These are phyloP conservation scores for Drosophila prolongata DNA, from an alignment of 2,888 invertebrate genomes.

Conservation along the genomic window DNA sequence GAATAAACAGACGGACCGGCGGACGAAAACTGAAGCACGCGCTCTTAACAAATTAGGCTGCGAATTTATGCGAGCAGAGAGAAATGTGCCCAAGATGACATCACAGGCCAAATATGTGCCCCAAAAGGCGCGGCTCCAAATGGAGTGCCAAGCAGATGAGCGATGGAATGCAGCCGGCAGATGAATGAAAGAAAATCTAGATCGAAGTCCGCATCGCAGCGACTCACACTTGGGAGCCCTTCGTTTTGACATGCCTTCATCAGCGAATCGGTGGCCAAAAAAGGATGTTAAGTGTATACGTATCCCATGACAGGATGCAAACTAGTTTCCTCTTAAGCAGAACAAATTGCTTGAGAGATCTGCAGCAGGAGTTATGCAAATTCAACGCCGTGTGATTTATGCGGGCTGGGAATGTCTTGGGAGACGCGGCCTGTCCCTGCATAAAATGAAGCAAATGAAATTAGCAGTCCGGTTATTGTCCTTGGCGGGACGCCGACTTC, in stretches of 20 bases:
- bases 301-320: constrained; percentile 65
- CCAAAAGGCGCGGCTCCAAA: constrained; percentile 70
- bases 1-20: neutral
- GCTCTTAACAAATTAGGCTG: constrained; percentile 78
- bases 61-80: constrained; percentile 66
- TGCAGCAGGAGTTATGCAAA: constrained; percentile 64
- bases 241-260: constrained; percentile 49
- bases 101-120: constrained; percentile 71
- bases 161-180: constrained; percentile 41
- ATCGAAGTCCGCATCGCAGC: constrained; percentile 29
- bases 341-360: constrained; percentile 63
- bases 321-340: constrained; percentile 63
- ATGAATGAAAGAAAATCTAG: constrained; percentile 31
- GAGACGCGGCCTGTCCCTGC: constrained; percentile 55
- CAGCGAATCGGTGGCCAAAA: constrained; percentile 30
- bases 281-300: constrained; percentile 41
- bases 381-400: constrained; percentile 63
- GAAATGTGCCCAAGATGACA: constrained; percentile 67
- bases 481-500: constrained; percentile 13
- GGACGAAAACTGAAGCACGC: constrained; percentile 71
- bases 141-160: constrained; percentile 39
- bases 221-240: constrained; percentile 1
- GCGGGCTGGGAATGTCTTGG: constrained; percentile 48
- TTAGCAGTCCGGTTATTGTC: constrained; percentile 41
- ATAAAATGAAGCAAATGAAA: constrained; percentile 75